A percentile compares a stretch with the other conserved stretches of the same genome.
Evolutionary conservation across 1,140 invertebrate genomes (phyloP).

Genomic region (Bombus sibiricus): DNA sequence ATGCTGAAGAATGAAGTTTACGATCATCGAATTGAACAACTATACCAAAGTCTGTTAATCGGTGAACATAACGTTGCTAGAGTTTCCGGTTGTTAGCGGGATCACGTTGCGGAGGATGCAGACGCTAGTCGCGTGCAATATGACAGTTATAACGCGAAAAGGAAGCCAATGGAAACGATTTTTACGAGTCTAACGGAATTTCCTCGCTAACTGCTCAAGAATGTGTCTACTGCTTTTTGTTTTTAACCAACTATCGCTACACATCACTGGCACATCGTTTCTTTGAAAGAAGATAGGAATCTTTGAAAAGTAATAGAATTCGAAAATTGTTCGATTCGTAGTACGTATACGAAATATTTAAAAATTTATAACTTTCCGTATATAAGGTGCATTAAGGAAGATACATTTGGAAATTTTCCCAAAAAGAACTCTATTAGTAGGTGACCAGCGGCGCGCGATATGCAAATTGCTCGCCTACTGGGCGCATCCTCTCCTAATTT

Average conservation of each 20-base stretch:
- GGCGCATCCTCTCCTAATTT: conserved; percentile 41
- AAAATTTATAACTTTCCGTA: background rate
- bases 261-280: too few relatives aligned
- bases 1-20: fast-evolving
- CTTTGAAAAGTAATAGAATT: too few relatives aligned
- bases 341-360: too few relatives aligned
- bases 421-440: conserved; percentile 18
- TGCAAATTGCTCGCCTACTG: conserved; percentile 49
- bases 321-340: too few relatives aligned
- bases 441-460: conserved; percentile 22
- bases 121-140: conserved; percentile 54
- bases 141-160: conserved; percentile 59
- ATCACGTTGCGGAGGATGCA: conserved; percentile 51
- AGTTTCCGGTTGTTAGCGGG: conserved; percentile 60
- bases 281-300: too few relatives aligned
- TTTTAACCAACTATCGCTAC: background rate
- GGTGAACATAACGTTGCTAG: conserved; percentile 15
- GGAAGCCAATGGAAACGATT: conserved; percentile 50
- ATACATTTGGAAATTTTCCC: background rate
- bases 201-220: background rate
- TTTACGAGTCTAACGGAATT: conserved; percentile 56
- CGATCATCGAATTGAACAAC: background rate
- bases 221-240: too few relatives aligned
- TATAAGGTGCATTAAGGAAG: background rate
- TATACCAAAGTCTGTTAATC: background rate